A percentile compares a stretch with the other conserved stretches of the same genome.
Evolutionary conservation across 2,888 invertebrate species (phyloP).

Genomic region (Orthonevra nobilis): DNA sequence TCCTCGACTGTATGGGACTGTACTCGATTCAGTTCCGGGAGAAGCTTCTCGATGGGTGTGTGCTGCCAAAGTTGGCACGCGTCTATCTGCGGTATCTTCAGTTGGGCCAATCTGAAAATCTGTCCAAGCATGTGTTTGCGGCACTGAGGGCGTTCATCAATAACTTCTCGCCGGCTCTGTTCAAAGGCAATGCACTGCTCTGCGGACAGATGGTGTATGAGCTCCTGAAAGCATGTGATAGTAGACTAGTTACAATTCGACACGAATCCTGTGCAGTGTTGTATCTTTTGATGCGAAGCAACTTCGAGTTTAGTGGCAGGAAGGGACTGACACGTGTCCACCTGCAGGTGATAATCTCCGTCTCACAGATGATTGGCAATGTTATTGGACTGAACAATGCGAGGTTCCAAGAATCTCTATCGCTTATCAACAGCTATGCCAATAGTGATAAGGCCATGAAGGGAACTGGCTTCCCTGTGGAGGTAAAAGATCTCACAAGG

Average conservation of each 20-base stretch:
- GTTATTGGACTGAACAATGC: conserved; percentile 94
- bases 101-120: conserved; percentile 93
- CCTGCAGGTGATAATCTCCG: conserved; percentile 96
- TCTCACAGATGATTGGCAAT: conserved; percentile 95
- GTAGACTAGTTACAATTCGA: conserved; percentile 90
- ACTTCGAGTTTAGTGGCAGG: conserved; percentile 93
- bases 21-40: conserved; percentile 89
- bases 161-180: conserved; percentile 90
- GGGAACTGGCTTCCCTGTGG: conserved; percentile 93
- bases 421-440: conserved; percentile 95
- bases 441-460: conserved; percentile 96
- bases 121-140: conserved; percentile 95
- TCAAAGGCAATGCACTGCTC: conserved; percentile 90
- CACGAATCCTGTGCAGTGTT: conserved; percentile 95
- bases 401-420: conserved; percentile 96
- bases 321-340: conserved; percentile 94
- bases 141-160: conserved; percentile 95
- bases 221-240: conserved; percentile 91
- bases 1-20: conserved; percentile 92
- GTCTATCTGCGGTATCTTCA: conserved; percentile 93
- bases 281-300: conserved; percentile 95
- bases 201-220: conserved; percentile 91
- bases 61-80: conserved; percentile 89
- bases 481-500: conserved; percentile 96
- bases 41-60: conserved; percentile 84